These are phyloP conservation scores for Muscicapa comitata DNA, from an alignment of 2,797 vertebrate species.

Conservation along the genomic window DNA sequence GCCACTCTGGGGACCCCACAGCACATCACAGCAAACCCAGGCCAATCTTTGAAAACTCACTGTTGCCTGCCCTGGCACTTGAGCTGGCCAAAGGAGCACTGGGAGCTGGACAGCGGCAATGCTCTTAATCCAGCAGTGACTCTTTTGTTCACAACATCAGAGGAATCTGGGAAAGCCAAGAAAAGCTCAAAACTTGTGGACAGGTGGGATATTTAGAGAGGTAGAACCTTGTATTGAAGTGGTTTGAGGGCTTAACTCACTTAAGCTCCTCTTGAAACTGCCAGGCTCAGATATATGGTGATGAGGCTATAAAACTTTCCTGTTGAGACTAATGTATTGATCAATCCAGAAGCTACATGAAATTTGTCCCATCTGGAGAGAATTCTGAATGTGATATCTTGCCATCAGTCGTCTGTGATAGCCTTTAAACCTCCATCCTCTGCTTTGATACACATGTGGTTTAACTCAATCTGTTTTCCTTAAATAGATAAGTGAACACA, in stretches of 20 bases:
- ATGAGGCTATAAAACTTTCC: background rate
- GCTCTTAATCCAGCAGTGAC: background rate
- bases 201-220: background rate
- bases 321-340: background rate
- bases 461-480: background rate
- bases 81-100: background rate
- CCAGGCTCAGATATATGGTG: background rate
- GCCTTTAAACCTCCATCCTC: background rate
- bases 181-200: background rate
- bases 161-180: background rate
- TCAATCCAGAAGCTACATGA: background rate
- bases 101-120: background rate
- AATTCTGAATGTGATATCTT: background rate
- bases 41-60: background rate
- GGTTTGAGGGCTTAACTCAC: background rate
- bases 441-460: background rate
- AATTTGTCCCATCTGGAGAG: slow-evolving; percentile 20
- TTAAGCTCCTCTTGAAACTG: background rate
- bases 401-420: background rate
- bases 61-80: background rate
- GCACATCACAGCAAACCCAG: background rate
- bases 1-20: background rate
- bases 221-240: background rate
- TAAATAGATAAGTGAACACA: background rate
- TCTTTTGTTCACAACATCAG: background rate